Conservation (phyloP, 2,888 invertebrate genomes). For the Cotesia congregata region DNA sequence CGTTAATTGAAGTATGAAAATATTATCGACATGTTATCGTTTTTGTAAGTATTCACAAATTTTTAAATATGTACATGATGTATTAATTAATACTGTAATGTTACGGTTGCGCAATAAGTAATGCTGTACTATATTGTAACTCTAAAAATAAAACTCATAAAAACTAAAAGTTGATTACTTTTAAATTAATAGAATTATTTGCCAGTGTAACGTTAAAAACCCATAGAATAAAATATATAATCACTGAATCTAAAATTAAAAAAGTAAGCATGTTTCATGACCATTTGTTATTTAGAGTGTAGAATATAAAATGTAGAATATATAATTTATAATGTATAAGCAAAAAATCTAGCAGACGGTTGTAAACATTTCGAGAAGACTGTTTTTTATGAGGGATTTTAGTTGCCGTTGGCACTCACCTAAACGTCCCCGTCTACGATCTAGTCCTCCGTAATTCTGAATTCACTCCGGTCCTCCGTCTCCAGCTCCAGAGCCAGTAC, state of each 20-base stretch:
- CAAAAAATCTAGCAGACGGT: neutral
- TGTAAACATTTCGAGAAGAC: neutral
- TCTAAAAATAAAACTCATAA: neutral
- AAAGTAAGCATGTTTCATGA: too few species aligned
- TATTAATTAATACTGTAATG: too few species aligned
- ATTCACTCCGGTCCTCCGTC: constrained; percentile 12
- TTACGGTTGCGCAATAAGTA: neutral
- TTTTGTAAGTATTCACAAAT: too few species aligned
- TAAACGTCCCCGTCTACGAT: neutral
- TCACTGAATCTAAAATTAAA: too few species aligned
- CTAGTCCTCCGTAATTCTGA: neutral
- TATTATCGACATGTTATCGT: too few species aligned
- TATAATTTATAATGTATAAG: too few species aligned
- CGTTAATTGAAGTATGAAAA: too few species aligned
- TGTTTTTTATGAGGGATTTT: constrained; percentile 13
- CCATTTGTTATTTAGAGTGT: too few species aligned
- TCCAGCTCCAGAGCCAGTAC: neutral
- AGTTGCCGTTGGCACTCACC: neutral
- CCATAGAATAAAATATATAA: neutral
- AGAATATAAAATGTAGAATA: too few species aligned
- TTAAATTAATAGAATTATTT: neutral
- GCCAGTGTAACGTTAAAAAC: neutral
- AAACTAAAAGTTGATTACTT: neutral
- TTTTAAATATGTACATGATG: too few species aligned
- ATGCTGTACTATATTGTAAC: neutral